Evolutionary conservation across 2,888 invertebrate genomes (phyloP), one percentile per base, ranked within the genome.

Genomic region (Eupithecia tripunctaria): DNA sequence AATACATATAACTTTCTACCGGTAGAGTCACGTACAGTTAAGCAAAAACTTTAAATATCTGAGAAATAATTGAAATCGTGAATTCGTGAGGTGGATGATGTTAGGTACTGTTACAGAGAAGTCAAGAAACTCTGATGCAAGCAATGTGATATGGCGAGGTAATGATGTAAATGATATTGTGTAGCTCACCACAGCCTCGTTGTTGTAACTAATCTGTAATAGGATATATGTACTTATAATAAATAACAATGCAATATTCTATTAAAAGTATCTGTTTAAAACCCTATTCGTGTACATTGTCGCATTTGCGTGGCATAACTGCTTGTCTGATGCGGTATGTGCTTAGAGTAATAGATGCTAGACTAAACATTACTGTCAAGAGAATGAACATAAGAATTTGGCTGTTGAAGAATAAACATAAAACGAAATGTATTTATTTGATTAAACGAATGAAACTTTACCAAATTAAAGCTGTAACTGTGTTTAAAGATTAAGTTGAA

Each of bases 271-370:
- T 56, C 56, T 56, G 56, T 56, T 56, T 41, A 67, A 69, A 63
- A 68, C 63, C 51, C 43, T 70, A 36, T 67, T 36, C 21, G 60
- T 25, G 21, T 51, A 56, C 68, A 21, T 60, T 68, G 68, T 72
- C 29, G 66, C 62, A 62, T 51, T 62, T 70, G 43, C 56, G 27
- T 69, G 29, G 62, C 63, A 38, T 32, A 4, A 43, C 21, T 60
- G 29, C 38, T 51, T 59, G 59, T 66, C 21, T 43, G 27, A 10
- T 56, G n/a, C 38, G n/a, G 43, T 47, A 65, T 68, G 36, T 66
- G 25, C 65, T 59, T 29, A 68, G 64, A 72, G 68, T 51, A 59
- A 27, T 59, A 60, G 18, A 29, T 27, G 29, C 18, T 60, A 25
- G 56, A 10, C 56, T 25, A 14, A 2, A 21, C n/a, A n/a, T 51